Percentiles rank a stretch among this genome's conserved stretches.
These are phyloP conservation scores for Myotis yumanensis DNA, from an alignment of 2,113 vertebrate genomes.

Conservation along the genomic window DNA sequence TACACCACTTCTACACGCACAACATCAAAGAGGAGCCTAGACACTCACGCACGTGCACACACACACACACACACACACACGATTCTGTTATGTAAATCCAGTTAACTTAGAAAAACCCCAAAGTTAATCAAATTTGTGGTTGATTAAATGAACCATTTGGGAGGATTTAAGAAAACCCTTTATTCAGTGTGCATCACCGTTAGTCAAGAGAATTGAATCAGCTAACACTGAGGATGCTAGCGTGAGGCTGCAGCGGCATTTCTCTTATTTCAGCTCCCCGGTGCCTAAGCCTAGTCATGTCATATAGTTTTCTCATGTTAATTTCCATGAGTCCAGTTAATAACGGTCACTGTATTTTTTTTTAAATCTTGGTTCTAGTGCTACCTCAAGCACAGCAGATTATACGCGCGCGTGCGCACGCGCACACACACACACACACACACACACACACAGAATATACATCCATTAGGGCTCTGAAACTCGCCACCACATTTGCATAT, in stretches of 20 bases:
- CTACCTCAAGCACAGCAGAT: background rate
- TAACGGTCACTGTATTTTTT: background rate
- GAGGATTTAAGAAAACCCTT: background rate
- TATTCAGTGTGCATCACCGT: background rate
- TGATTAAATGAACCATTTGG: conserved; percentile 62
- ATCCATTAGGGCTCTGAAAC: conserved; percentile 1
- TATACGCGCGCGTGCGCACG: background rate
- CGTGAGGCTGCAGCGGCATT: background rate
- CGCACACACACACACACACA: background rate
- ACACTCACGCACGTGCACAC: background rate
- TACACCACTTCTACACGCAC: background rate
- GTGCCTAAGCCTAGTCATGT: background rate
- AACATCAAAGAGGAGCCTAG: background rate
- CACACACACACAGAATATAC: background rate
- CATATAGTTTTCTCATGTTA: conserved; percentile 18
- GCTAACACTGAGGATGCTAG: background rate
- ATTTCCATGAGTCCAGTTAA: conserved; percentile 49
- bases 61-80: background rate
- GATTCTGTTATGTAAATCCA: background rate
- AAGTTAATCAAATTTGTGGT: conserved; percentile 57
- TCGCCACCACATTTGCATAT: conserved; percentile 34
- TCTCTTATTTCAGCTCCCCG: background rate
- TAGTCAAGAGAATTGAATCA: background rate
- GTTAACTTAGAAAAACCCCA: conserved; percentile 39
- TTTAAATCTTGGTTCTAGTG: background rate